Base-by-base conservation (phyloP, 2,113 vertebrate species). In the Tachysurus fulvidraco region DNA sequence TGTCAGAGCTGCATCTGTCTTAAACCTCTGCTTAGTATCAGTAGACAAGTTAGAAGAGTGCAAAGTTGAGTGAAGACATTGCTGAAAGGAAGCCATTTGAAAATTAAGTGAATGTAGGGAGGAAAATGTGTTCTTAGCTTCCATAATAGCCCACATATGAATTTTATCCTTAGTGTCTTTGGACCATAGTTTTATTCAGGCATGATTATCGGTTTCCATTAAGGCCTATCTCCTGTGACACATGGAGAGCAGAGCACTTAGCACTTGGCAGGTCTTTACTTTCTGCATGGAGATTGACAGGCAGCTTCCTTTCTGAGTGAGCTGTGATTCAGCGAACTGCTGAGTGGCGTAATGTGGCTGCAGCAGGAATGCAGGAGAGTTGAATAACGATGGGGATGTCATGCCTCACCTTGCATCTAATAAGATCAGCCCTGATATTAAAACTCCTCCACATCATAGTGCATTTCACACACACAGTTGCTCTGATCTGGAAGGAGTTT, bases 351-450 rank as follows among this genome's bases (percentile, higher is more conserved):
- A 87, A 83, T 86, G 80, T 65, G 78, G 83, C 82, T 87, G 84
- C 78, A 62, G 81, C 46, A 36, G 52, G 41, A 78, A 81, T 76
- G 67, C 78, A 76, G 73, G 55, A 85, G 83, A 46, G 78, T 82
- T 71, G 86, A 89, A 81, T 89, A 81, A 81, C 81, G 88, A 89
- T 82, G 60, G 54, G 83, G 71, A 88, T 88, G 77, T 85, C 81
- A 83, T 83, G 84, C 84, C 84, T 73, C 16, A n/a, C n/a, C 50
- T 85, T 79, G 86, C 84, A 85, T 86, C 80, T 86, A 88, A 89
- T 88, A 74, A 88, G 81, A 84, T 89, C 81, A 77, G 59, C 60
- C 30, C 44, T 54, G 76, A 86, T 86, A 89, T 86, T 88, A 88
- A 88, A 89, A 81, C 86, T 88, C 89, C 88, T 86, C 77, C 67